Evolutionary conservation across 2,113 vertebrate genomes (phyloP).

Genomic region (Lates calcarifer): DNA sequence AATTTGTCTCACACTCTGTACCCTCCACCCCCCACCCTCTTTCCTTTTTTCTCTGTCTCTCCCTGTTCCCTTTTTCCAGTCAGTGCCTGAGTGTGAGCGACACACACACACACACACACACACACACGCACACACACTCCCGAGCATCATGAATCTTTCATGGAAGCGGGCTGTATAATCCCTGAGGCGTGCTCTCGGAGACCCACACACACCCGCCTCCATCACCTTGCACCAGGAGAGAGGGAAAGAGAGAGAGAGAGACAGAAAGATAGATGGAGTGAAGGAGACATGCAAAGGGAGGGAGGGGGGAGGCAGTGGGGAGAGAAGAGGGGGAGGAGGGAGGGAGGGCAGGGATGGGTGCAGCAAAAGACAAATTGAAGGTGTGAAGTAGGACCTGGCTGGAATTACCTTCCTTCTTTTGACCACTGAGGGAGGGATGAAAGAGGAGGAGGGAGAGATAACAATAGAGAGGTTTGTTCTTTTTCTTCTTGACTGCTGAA

Average conservation of each 20-base stretch:
- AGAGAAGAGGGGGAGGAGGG: conserved; percentile 14
- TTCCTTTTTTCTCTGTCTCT: conserved; percentile 68
- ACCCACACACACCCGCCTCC: conserved; percentile 76
- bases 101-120: conserved; percentile 64
- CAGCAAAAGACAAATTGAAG: conserved; percentile 78
- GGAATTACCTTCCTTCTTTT: conserved; percentile 70
- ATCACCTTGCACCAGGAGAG: conserved; percentile 79
- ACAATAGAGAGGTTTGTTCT: conserved; percentile 66
- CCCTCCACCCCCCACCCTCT: conserved; percentile 51
- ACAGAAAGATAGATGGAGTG: conserved; percentile 62
- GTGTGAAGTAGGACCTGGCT: conserved; percentile 70
- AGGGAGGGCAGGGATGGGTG: conserved; percentile 35
- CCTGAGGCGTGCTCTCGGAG: conserved; percentile 84
- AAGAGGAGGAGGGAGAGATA: conserved; percentile 56
- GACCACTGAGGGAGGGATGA: conserved; percentile 56
- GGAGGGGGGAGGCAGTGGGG: conserved; percentile 26
- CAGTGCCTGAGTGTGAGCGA: conserved; percentile 59
- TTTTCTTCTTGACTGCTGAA: conserved; percentile 44
- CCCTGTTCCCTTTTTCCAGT: conserved; percentile 78
- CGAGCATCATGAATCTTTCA: conserved; percentile 88
- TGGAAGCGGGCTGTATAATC: conserved; percentile 84
- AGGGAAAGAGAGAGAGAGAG: conserved; percentile 57
- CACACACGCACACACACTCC: conserved; percentile 50
- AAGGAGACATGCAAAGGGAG: conserved; percentile 42
- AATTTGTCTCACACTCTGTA: conserved; percentile 80